Conservation (phyloP, 2,797 vertebrate species). For the Caiman crocodilus region DNA sequence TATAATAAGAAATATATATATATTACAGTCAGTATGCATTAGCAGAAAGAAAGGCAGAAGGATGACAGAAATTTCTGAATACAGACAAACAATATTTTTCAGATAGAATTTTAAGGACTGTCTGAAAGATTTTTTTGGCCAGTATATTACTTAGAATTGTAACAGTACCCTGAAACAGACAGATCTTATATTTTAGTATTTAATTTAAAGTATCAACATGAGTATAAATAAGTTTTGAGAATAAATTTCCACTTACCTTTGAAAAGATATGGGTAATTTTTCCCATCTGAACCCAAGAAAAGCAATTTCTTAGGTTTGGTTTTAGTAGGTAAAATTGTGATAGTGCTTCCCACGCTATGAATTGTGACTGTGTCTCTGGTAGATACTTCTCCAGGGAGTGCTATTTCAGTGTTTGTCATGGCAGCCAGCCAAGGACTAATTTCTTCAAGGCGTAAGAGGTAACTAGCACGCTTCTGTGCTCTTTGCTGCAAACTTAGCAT, state of each 20-base stretch:
- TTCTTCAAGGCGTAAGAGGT: slow-evolving; percentile 92
- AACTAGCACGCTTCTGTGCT: slow-evolving; percentile 96
- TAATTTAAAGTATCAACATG: background rate
- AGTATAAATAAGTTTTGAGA: background rate
- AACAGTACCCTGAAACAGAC: background rate
- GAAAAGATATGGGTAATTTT: slow-evolving; percentile 96
- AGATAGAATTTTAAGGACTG: background rate
- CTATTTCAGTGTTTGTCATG: slow-evolving; percentile 95
- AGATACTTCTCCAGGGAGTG: slow-evolving; percentile 94
- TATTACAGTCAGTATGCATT: background rate
- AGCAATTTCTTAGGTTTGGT: slow-evolving; percentile 98
- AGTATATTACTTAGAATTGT: background rate
- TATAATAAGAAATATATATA: slow-evolving; percentile 21
- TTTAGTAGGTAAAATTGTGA: slow-evolving; percentile 98
- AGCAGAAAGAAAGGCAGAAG: background rate
- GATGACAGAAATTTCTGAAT: background rate
- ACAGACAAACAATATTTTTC: background rate
- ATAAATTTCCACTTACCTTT: slow-evolving; percentile 88
- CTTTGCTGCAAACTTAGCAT: slow-evolving; percentile 98
- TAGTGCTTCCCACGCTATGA: slow-evolving; percentile 94
- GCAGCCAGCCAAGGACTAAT: slow-evolving; percentile 95
- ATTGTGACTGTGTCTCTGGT: slow-evolving; percentile 95
- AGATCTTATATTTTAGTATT: no score
- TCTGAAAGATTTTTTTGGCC: background rate
- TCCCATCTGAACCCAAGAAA: slow-evolving; percentile 96